Base-by-base conservation (phyloP, 2,113 vertebrate species). In the Ptyas mucosa region DNA sequence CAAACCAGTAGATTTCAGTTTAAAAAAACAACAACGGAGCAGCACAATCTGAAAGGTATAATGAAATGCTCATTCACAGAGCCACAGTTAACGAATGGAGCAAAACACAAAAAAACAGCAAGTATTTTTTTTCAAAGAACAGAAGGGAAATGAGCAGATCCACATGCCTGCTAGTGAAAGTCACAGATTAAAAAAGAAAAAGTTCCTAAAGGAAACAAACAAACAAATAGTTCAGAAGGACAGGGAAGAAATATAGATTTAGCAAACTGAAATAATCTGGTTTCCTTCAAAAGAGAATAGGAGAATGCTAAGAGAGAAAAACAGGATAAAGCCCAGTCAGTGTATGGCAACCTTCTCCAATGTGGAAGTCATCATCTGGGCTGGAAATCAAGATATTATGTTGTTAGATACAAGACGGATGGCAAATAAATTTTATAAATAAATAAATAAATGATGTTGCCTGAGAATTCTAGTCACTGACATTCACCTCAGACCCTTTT, bases 1-100 rank as follows among this genome's bases (percentile, higher is more conserved):
- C 21, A 64, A 88, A 49, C 52, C 75, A 87, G 87, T 55, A 92
- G 69, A 91, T 91, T 94, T 92, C 7, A 85, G 85, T 90, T 91
- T 12, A 8, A 14, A 54, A 57, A 89, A 49, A 90, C 89, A 90
- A 89, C 57, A 1, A 4, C 81, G 89, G 53, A 51, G 90, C 91
- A 93, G 91, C 91, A 91, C 49, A 75, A 5, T 39, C 4, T 89
- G 91, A 86, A 90, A 46, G 8, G 14, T 1, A 15, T 0, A 57
- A 88, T 39, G 91, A 64, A 90, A 81, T 81, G 55, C 12, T 23
- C 58, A 39, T 88, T 87, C 91, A 43, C 0, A 0, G 69, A 0
- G 0, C 14, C 21, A 64, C n/a, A 8, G 88, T 94, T 92, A 93
- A 64, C 8, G 10, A 91, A 92, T 88, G 29, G 88, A 61, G 20